These are phyloP conservation scores for Upupa epops DNA, from an alignment of 2,113 vertebrate species.

Conservation along the genomic window DNA sequence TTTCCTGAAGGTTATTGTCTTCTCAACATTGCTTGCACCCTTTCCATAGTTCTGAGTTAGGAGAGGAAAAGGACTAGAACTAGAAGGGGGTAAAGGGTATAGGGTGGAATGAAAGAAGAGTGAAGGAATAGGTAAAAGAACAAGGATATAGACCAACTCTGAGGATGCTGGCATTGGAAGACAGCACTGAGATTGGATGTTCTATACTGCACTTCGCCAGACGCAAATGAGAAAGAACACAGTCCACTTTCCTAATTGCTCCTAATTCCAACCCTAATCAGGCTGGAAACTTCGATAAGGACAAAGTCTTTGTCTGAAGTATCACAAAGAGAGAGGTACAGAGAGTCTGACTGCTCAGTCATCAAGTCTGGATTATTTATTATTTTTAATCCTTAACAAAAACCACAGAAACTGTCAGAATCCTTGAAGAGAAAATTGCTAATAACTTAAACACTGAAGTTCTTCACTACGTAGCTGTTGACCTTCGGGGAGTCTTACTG, in stretches of 20 bases:
- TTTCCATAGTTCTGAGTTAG: not conserved
- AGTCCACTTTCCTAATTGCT: not conserved
- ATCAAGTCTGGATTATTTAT: not conserved
- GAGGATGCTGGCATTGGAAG: not conserved
- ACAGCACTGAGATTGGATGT: not conserved
- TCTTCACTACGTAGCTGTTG: not conserved
- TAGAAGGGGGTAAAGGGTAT: not conserved
- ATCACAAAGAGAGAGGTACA: not conserved
- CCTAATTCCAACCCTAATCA: not conserved
- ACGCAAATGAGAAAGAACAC: not conserved
- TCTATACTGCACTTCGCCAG: not conserved
- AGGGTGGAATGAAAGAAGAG: not conserved
- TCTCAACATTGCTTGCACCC: not conserved
- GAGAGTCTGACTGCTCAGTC: not conserved
- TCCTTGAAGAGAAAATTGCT: conserved; percentile 11
- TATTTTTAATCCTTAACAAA: not conserved
- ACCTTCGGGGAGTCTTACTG: conserved; percentile 10
- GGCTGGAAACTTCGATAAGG: not conserved
- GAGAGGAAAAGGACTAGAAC: not conserved
- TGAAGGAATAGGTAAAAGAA: not conserved
- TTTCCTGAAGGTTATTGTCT: not conserved
- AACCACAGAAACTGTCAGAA: not conserved
- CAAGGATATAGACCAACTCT: not conserved
- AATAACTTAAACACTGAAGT: conserved; percentile 27
- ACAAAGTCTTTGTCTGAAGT: not conserved